Percentiles rank a stretch among this genome's conserved stretches.
These are phyloP conservation scores for Mormyrus hasselquistii DNA, from an alignment of 2,797 vertebrate species.

Conservation along the genomic window DNA sequence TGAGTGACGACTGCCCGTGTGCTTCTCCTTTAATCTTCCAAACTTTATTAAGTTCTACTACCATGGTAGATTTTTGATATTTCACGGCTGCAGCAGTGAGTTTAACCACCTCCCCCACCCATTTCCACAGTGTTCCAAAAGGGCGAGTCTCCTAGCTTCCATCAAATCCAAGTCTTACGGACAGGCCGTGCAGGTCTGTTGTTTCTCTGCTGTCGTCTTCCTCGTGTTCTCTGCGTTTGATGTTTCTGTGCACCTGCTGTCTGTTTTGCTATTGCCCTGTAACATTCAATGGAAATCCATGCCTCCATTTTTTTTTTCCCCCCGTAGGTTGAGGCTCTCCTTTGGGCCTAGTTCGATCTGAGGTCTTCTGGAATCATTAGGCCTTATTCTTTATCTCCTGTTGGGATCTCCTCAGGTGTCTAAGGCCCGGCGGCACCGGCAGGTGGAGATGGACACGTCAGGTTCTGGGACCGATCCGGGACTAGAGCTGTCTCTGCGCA, in stretches of 20 bases:
- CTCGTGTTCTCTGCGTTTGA: not conserved
- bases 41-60: not conserved
- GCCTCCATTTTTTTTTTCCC: not conserved
- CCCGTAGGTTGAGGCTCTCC: not conserved
- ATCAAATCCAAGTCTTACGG: constrained; percentile 83
- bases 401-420: constrained; percentile 52
- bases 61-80: not conserved
- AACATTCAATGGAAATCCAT: not conserved
- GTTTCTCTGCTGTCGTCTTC: constrained; percentile 15
- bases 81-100: not conserved
- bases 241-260: not conserved
- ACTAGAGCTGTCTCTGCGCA: accelerated
- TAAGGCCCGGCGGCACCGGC: constrained; percentile 68
- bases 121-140: constrained; percentile 62
- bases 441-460: constrained; percentile 43
- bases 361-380: not conserved
- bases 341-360: not conserved
- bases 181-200: constrained; percentile 67
- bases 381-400: not conserved
- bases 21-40: not conserved
- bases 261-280: not conserved
- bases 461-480: not conserved
- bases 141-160: constrained; percentile 70
- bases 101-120: not conserved
- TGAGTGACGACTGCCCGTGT: constrained; percentile 28